Base-by-base conservation (phyloP, 2,888 invertebrate genomes). In the Himalopsyche kuldschensis region DNA sequence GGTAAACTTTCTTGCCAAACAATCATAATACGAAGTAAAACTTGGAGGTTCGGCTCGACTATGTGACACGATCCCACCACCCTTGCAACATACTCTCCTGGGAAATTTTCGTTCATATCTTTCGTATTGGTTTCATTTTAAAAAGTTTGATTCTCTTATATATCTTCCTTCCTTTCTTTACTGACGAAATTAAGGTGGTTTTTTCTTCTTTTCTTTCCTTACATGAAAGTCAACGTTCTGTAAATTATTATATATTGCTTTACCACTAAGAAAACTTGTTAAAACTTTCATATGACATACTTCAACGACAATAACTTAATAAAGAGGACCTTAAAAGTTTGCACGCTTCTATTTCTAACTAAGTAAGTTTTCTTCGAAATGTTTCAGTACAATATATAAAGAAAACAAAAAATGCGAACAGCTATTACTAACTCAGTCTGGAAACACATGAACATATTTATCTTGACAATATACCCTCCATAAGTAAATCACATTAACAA, bases 1-100 rank as follows among this genome's bases (percentile, higher is more conserved):
- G 8, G 80, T 31, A 30, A 83, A 85, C 83, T 85, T 85, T 85
- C 85, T 83, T 79, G 83, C 82, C 85, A 79, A 85, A 83, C 85
- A 85, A 85, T 83, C 85, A 83, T 85, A 85, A 85, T 83, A 81
- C 83, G 46, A 78, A 80, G 83, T 77, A 82, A 85, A 85, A 85
- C 83, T 85, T 82, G 41, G 24, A 55, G 24, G 55, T 20, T 76
- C 41, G 81, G 83, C 80, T 83, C 83, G 82, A 84, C 80, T 82
- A 48, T 79, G 83, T 81, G 85, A 83, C 85, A 79, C 84, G 81
- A 84, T 81, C 30, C 81, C 84, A 78, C 81, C 83, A 31, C 77
- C 77, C 30, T 46, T 41, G 78, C 80, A 24, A 24, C 81, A 35
- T 78, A 75, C 31, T 78, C 80, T 81, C 84, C 84, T 81, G 84